Conservation (phyloP, 2,888 invertebrate species). For the Hemicrepidius hirtus region DNA sequence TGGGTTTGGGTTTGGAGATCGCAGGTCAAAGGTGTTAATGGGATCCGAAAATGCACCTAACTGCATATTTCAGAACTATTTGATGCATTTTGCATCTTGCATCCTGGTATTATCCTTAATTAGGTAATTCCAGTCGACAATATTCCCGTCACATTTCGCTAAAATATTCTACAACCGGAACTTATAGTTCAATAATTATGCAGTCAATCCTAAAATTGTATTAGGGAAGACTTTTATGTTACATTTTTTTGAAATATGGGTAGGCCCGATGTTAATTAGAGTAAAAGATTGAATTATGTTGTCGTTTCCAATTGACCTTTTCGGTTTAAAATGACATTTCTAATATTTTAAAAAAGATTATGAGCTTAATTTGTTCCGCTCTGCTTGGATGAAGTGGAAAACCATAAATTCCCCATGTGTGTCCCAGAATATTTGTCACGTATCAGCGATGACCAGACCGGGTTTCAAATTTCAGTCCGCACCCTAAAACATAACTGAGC, state of each 20-base stretch:
- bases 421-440: conserved; percentile 49
- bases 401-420: conserved; percentile 42
- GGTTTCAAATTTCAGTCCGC: conserved; percentile 47
- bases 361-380: conserved; percentile 27
- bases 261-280: neutral
- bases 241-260: neutral
- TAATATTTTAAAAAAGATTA: conserved; percentile 8
- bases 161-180: no score
- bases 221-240: no score
- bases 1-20: neutral
- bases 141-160: no score
- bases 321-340: neutral
- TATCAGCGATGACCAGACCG: conserved; percentile 42
- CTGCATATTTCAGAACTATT: no score
- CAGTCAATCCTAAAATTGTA: no score
- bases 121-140: no score
- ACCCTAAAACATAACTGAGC: conserved; percentile 39
- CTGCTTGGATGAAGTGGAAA: conserved; percentile 32
- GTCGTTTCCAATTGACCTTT: conserved; percentile 11
- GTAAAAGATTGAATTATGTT: neutral
- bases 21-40: conserved; percentile 10
- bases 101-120: no score
- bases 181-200: no score
- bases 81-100: no score
- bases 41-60: no score